Base-by-base conservation (phyloP, 2,888 invertebrate species). In the Eupithecia abbreviata region DNA sequence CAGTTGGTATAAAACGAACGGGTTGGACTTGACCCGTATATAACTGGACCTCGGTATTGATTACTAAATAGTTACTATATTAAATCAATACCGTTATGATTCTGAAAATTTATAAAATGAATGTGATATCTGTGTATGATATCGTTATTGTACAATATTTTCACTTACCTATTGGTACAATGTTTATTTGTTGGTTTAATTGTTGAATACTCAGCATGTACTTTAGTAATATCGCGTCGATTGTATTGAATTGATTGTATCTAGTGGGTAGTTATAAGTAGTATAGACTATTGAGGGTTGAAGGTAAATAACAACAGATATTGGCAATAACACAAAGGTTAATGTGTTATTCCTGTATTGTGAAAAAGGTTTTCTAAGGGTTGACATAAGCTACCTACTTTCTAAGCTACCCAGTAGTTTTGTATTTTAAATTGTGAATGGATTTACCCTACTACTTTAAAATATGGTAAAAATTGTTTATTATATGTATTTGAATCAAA, bases 1-100 rank as follows among this genome's bases (percentile, higher is more conserved):
- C 62, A 45, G 72, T 72, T 65, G 51, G 12, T 62, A 62, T 58
- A 62, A 18, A 62, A 62, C 62, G 62, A 62, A 10, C 18, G 62
- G 58, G 9, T 58, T 4, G 10, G 62, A 30, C 18, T 30, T 30
- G 2, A 62, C 30, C 30, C 30, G 62, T 62, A 30, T 62, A 30
- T 10, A 4, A 62, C 30, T 62, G 62, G 62, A 30, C 62, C 18
- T 62, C 62, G 30, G 12, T 62, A 62, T 62, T 10, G 30, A 62
- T 62, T 30, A 30, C n/a, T 30, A 9, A 18, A 62, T 18, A 12
- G 9, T 58, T 58, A 7, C n/a, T n/a, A n/a, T 15, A 55, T 55
- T 7, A 55, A 18, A 58, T 9, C 18, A 18, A 18, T 58, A 58
- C 9, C 9, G n/a, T n/a, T 2, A 58, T 18, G 18, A 10, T 58